Evolutionary conservation across 2,113 vertebrate genomes (phyloP), one percentile per base, ranked within the genome.

Genomic region (Sinocyclocheilus grahami): DNA sequence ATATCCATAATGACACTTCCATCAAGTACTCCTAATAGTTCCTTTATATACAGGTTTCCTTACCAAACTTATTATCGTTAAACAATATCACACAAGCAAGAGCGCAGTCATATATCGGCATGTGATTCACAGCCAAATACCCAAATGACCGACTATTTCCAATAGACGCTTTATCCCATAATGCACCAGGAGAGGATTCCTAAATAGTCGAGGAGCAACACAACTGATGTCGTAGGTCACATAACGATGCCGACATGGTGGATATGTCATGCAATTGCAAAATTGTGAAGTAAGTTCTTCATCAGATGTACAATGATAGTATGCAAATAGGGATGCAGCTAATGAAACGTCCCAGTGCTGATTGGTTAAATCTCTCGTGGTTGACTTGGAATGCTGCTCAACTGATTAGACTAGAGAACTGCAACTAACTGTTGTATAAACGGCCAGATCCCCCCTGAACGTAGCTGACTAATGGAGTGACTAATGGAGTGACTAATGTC

Each of bases 401-500:
- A 9, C 76, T 8, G 53, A 78, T 78, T 51, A 78, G 51, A 78
- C 33, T 30, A 2, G 14, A 53, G 13, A 30, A 55, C 48, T 78
- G 76, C 0, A 78, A 78, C 16, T 33, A 77, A 77, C 48, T 53
- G 16, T 33, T 1, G 27, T 24, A 2, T 78, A 55, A 58, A 55
- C 8, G 48, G 76, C 8, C 30, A 55, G 33, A 55, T 78, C 48
- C 16, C 14, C 14, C 27, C 24, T 6, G 76, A 55, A 33, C 27
- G 11, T 20, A 11, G 55, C 42, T 84, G 27, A 30, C 48, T 84
- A 75, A 72, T 55, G 65, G 65, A 86, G 58, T 81, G 60, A 89
- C 48, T 82, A 71, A 82, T 69, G 16, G 65, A 86, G 58, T 81
- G 60, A 89, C 48, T 82, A 71, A 82, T 69, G 16, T 33, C 46